Percentiles rank a stretch among this genome's conserved stretches.
Evolutionary conservation across 2,888 invertebrate genomes (phyloP).

Genomic region (Erebia aethiops): DNA sequence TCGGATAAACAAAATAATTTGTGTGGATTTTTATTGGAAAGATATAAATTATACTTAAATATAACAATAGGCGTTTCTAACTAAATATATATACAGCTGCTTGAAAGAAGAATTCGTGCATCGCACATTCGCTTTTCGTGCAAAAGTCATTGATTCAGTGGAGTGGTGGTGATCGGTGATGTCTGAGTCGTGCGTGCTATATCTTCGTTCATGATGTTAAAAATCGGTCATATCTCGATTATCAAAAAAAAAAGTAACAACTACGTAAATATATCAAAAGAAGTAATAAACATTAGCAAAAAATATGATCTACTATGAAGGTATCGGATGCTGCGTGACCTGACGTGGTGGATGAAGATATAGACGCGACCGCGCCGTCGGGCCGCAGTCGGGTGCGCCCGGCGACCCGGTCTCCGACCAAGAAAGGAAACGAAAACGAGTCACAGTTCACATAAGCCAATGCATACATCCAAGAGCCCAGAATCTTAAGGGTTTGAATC

Average conservation of each 20-base stretch:
- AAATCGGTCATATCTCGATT: constrained; percentile 37
- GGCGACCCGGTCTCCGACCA: constrained; percentile 71
- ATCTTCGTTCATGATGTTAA: constrained; percentile 61
- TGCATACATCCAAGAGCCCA: constrained; percentile 84
- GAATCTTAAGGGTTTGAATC: constrained; percentile 83
- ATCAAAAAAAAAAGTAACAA: constrained; percentile 30
- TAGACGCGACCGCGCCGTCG: constrained; percentile 74
- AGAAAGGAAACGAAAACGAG: constrained; percentile 83
- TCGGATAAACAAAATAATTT: constrained; percentile 30
- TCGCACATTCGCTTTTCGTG: constrained; percentile 83
- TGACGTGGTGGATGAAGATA: constrained; percentile 64
- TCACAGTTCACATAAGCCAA: constrained; percentile 83
- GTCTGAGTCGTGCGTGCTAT: constrained; percentile 75
- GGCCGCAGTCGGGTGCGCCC: constrained; percentile 63
- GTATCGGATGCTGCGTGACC: constrained; percentile 18
- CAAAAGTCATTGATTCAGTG: constrained; percentile 73
- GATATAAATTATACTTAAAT: constrained; percentile 68
- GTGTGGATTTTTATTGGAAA: constrained; percentile 57
- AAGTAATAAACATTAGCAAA: constrained; percentile 19
- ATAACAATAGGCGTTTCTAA: constrained; percentile 80
- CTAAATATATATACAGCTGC: constrained; percentile 77
- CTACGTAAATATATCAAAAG: constrained; percentile 30
- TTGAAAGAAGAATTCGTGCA: constrained; percentile 82
- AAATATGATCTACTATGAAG: constrained; percentile 29
- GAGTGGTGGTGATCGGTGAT: constrained; percentile 76